phyloP scores from a whole-genome alignment of 2,113 vertebrate genomes.

The Labrus mixtus region DNA sequence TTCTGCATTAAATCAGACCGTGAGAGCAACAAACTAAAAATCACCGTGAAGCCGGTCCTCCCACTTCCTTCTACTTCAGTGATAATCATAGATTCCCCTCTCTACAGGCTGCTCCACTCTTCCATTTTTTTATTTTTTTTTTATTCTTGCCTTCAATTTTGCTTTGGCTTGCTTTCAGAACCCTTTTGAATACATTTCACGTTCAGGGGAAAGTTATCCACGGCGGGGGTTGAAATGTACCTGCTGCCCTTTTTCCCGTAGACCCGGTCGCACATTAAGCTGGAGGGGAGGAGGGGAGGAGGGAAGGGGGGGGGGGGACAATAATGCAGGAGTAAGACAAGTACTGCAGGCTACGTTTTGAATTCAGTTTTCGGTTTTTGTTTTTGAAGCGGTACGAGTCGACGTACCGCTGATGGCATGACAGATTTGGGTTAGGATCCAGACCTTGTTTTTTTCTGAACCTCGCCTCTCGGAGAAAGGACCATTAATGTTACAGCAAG shows the following conservation, averaged over 20 bases:
- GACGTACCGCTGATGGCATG: constrained; percentile 36
- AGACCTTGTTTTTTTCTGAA: constrained; percentile 64
- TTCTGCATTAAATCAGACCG: constrained; percentile 20
- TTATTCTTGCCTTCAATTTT: constrained; percentile 34
- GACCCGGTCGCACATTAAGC: constrained; percentile 20
- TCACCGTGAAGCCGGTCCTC: constrained; percentile 28
- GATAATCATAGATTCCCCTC: constrained; percentile 45
- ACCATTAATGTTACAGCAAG: constrained; percentile 58
- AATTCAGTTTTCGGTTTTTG: constrained; percentile 19
- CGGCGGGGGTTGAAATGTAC: background rate
- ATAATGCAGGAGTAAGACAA: constrained; percentile 1
- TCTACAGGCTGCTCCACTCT: constrained; percentile 22
- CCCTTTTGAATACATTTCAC: constrained; percentile 26
- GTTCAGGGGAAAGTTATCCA: constrained; percentile 5
- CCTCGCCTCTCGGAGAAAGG: constrained; percentile 55
- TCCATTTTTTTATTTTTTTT: background rate
- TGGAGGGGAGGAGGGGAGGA: no score
- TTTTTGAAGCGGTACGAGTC: constrained; percentile 28
- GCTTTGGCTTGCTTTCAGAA: constrained; percentile 27
- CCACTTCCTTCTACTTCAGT: constrained; percentile 48
- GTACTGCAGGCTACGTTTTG: constrained; percentile 19
- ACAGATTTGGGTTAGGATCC: constrained; percentile 65
- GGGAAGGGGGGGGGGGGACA: no score
- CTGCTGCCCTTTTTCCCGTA: constrained; percentile 32
- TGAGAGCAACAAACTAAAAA: constrained; percentile 30